Evolutionary conservation across 2,113 vertebrate genomes (phyloP).

Genomic region (Cryptotis parvus): DNA sequence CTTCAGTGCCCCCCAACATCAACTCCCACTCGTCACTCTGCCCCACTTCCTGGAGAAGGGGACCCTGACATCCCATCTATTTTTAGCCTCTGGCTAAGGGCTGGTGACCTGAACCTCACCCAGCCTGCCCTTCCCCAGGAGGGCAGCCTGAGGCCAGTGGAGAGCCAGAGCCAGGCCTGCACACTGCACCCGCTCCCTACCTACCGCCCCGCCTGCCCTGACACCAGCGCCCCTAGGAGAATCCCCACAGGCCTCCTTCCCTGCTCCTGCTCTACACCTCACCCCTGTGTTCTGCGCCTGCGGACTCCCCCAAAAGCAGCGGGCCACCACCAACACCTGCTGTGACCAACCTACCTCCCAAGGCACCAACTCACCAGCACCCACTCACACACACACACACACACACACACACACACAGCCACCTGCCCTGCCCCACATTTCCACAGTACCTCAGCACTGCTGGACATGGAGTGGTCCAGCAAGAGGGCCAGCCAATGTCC

Average conservation of each 20-base stretch:
- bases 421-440: not conserved
- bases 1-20: not conserved
- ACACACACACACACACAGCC: too few relatives aligned
- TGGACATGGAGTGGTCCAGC: not conserved
- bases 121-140: not conserved
- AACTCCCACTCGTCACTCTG: constrained; percentile 34
- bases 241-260: not conserved
- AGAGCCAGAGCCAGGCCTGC: too few relatives aligned
- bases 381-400: too few relatives aligned
- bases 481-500: too few relatives aligned
- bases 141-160: not conserved
- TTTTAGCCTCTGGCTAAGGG: constrained; percentile 50
- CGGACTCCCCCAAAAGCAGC: too few relatives aligned
- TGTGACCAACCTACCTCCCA: not conserved
- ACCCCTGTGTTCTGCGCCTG: too few relatives aligned
- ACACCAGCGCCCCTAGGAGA: not conserved
- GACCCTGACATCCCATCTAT: constrained; percentile 68
- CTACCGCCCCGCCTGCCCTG: not conserved
- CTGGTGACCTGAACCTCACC: not conserved
- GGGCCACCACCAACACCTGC: too few relatives aligned
- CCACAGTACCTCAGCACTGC: not conserved
- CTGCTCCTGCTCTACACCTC: not conserved
- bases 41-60: constrained; percentile 73
- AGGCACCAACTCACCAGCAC: not conserved
- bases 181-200: too few relatives aligned